phyloP scores from a whole-genome alignment of 2,113 vertebrate species.

The Pipra filicauda region DNA sequence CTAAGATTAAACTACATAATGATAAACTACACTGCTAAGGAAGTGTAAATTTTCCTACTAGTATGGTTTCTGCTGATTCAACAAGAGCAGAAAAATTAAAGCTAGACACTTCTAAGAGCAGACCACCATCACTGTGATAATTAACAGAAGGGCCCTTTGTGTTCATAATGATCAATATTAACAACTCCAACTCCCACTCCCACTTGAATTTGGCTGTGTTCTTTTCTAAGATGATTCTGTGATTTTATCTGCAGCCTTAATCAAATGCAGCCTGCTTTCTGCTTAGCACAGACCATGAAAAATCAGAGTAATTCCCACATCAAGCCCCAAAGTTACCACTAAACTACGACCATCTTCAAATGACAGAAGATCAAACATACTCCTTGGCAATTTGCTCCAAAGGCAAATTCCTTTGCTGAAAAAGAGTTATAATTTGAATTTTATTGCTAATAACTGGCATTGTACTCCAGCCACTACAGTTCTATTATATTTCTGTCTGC shows the following conservation, averaged over 20 bases:
- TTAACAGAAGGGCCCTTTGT: background rate
- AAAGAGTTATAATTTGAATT: background rate
- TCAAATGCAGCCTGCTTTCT: background rate
- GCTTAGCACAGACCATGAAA: background rate
- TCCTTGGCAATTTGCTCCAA: background rate
- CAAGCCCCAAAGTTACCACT: background rate
- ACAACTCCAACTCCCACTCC: background rate
- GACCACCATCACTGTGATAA: background rate
- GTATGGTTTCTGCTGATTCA: background rate
- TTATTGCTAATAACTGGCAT: background rate
- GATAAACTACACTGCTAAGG: background rate
- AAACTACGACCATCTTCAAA: background rate
- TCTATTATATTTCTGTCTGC: background rate
- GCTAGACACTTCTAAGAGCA: background rate
- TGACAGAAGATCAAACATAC: background rate
- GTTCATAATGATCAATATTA: background rate
- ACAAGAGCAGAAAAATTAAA: background rate
- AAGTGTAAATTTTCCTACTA: background rate
- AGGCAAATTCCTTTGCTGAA: background rate
- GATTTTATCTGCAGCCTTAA: background rate
- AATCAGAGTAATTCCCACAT: background rate
- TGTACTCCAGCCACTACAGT: background rate
- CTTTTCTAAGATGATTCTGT: background rate
- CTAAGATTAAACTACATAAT: background rate
- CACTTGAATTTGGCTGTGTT: background rate